These are phyloP conservation scores for Crepidodera aurea DNA, from an alignment of 2,888 invertebrate genomes.

Conservation along the genomic window DNA sequence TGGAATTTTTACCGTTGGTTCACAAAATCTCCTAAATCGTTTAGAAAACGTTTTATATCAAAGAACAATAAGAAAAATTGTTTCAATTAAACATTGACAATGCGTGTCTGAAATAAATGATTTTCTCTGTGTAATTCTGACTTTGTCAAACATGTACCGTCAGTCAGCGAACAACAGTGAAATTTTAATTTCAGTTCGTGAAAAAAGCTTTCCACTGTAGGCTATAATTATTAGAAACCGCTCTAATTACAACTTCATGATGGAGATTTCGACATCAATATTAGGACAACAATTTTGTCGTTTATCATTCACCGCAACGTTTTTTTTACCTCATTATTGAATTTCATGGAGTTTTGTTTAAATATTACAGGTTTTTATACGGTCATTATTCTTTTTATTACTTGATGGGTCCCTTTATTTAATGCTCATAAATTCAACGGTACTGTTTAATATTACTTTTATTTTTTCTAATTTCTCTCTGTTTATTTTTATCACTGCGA, in stretches of 20 bases:
- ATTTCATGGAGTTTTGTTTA: conserved; percentile 7
- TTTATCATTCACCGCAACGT: background rate
- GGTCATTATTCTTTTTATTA: conserved; percentile 4
- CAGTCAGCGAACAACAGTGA: no score
- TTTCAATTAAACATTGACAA: no score
- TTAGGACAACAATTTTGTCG: conserved; percentile 8
- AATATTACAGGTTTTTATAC: conserved; percentile 13
- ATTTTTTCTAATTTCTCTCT: background rate
- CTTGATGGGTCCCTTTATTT: conserved; percentile 3
- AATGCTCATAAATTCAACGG: conserved; percentile 4
- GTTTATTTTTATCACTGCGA: background rate
- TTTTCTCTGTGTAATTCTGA: no score
- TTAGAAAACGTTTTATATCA: no score
- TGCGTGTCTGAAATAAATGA: no score
- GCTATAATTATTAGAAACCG: background rate
- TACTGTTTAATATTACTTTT: conserved; percentile 2
- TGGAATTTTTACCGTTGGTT: no score
- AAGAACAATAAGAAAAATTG: no score
- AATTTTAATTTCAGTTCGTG: no score
- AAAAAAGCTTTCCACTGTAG: background rate
- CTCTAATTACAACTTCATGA: background rate
- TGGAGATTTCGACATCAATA: conserved; percentile 1
- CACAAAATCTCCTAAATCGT: no score
- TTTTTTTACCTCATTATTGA: conserved; percentile 6
- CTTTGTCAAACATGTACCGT: no score